Conservation (phyloP, 1,140 invertebrate species). For the Drosophila ironensis region DNA sequence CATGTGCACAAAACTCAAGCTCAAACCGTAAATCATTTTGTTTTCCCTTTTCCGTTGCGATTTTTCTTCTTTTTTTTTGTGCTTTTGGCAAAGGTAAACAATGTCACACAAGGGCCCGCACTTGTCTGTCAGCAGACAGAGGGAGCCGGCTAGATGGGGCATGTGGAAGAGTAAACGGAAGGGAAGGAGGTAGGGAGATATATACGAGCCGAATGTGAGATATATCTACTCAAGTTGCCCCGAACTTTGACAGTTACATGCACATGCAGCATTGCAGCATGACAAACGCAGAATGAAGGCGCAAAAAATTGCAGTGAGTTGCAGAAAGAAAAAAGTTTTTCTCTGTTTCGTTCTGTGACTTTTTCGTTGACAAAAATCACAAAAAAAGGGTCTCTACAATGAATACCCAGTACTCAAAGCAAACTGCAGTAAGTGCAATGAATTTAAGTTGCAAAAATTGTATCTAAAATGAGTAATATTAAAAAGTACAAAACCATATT, state of each 20-base stretch:
- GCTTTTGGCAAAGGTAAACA: constrained; percentile 67
- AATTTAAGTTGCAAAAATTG: too few relatives aligned
- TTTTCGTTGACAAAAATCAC: background rate
- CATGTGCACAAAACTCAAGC: constrained; percentile 34
- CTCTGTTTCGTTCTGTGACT: background rate
- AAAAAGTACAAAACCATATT: too few relatives aligned
- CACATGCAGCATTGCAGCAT: constrained; percentile 54
- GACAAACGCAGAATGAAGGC: constrained; percentile 46
- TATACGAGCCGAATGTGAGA: constrained; percentile 3
- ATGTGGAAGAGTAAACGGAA: too few relatives aligned
- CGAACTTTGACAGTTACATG: constrained; percentile 62
- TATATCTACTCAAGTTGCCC: constrained; percentile 42
- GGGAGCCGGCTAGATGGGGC: too few relatives aligned
- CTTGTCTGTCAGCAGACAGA: constrained; percentile 33
- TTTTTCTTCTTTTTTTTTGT: constrained; percentile 12
- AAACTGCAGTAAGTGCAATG: too few relatives aligned
- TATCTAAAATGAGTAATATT: too few relatives aligned
- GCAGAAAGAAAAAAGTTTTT: constrained; percentile 9
- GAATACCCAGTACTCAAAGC: too few relatives aligned
- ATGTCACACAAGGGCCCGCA: constrained; percentile 57
- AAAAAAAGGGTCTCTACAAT: background rate
- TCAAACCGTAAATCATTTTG: constrained; percentile 51
- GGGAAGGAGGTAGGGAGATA: background rate
- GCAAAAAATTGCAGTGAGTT: constrained; percentile 31
- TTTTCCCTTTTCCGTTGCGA: background rate